Base-by-base conservation (phyloP, 2,797 vertebrate genomes). In the Epinephelus malabaricus region DNA sequence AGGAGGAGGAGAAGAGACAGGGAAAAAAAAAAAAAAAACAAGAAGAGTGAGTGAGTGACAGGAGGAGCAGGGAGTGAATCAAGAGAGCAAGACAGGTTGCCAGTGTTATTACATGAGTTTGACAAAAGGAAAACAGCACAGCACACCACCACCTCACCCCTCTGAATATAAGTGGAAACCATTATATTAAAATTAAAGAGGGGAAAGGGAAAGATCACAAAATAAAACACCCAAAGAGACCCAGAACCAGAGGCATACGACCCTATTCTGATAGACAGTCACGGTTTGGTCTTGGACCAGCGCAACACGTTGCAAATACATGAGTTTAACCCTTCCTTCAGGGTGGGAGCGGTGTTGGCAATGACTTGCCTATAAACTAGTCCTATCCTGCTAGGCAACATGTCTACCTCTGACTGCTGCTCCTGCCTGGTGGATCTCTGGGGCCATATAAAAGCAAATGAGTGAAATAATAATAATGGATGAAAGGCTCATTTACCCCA, bases 401-500 rank as follows among this genome's bases (percentile, higher is more conserved):
- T 68, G 54, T 84, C 86, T 87, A 86, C 75, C 77, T 86, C 56
- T 61, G n/a, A 53, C 85, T 34, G 34, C 34, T 73, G 64, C 83
- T 86, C 56, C 73, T 74, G 83, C 85, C 85, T 84, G 81, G 56
- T 92, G 86, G 85, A 91, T 91, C 92, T 92, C 91, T 86, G 85
- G 85, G 92, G 91, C 81, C 90, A 65, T 62, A 85, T 86, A 81
- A 90, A 89, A 89, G 75, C 85, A 89, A 91, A 92, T 81, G 82
- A 86, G 76, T 86, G 72, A 90, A 88, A 86, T 89, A 90, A 89
- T 88, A 89, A 89, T 88, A 89, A 94, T 92, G 87, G 90, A 95
- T 94, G 88, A 94, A 96, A 95, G 93, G 88, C 92, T 93, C 89
- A 94, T 95, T 96, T 96, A 96, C 95, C 95, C 95, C 95, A 96